Base-by-base conservation (phyloP, 2,888 invertebrate genomes). In the Hemistola chrysoprasaria region DNA sequence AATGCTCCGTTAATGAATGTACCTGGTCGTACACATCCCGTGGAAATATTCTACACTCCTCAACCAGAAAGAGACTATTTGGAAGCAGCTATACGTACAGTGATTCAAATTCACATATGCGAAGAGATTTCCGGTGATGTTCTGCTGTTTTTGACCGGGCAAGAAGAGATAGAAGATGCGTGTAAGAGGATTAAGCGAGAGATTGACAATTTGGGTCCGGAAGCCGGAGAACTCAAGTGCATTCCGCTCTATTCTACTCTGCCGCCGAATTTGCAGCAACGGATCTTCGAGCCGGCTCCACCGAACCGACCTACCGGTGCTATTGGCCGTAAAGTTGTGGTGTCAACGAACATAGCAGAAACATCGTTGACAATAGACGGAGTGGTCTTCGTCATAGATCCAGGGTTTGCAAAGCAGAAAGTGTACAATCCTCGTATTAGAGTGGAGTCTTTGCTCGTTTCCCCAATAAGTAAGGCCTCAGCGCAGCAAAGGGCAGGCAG, bases 361-460 rank as follows among this genome's bases (percentile, higher is more conserved):
- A 99, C 99, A 0, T 99, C 99, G 0, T 83, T 99, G 11, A 99
- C 99, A 3, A 99, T 99, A 63, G 99, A 99, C 66, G 99, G 99
- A 30, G 98, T 99, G 1, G 99, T 99, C 6, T 99, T 98, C 75
- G 99, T 99, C 6, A 99, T 99, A 68, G 99, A 99, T 84, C 99
- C 99, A 0, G 99, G 99, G 6, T 99, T 99, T 85, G 98, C 99
- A 0, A 99, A 99, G 71, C 99, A 99, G 78, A 99, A 99, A 90
- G 77, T 97, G 3, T 97, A 96, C 73, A 97, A 97, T 71, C 96
- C 96, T 0, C 89, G 96, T 2, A 84, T 84, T 59, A 93, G 99
- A 6, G 99, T 99, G 2, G 99, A 99, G 83, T 99, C 98, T 1
- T 90, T 99, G 7, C 87, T 99, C 1, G 99, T 99, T 5, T 98